phyloP scores from a whole-genome alignment of 2,113 vertebrate species.

The Perca fluviatilis region DNA sequence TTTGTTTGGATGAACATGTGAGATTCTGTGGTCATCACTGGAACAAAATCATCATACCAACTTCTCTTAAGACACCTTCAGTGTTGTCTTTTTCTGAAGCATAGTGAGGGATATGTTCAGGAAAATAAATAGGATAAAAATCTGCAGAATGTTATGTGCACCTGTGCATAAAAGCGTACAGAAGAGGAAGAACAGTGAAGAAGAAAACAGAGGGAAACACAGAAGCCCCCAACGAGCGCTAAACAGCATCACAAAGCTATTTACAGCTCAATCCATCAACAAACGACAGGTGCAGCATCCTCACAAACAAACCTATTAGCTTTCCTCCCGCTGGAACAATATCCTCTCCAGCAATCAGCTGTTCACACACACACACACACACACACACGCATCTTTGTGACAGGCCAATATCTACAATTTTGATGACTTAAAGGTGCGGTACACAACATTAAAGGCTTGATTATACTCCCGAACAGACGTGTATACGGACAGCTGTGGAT shows the following conservation, averaged over 20 bases:
- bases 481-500: too few relatives aligned
- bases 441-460: too few relatives aligned
- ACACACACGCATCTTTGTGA: not conserved
- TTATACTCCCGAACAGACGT: too few relatives aligned
- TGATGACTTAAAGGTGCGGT: not conserved
- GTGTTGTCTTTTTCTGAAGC: not conserved
- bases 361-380: conserved; percentile 14
- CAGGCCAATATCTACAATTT: not conserved
- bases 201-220: conserved; percentile 30
- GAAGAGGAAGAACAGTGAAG: not conserved
- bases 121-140: not conserved
- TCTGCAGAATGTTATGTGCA: not conserved
- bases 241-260: conserved; percentile 72
- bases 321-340: conserved; percentile 73
- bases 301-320: conserved; percentile 76
- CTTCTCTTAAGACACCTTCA: not conserved
- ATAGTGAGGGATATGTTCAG: not conserved
- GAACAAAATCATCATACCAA: not conserved
- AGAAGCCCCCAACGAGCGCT: conserved; percentile 33
- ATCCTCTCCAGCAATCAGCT: conserved; percentile 55
- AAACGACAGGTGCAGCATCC: conserved; percentile 76
- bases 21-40: not conserved
- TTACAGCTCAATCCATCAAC: conserved; percentile 77
- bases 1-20: conserved; percentile 1
- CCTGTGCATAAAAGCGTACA: conserved; percentile 5